Base-by-base conservation (phyloP, 2,797 vertebrate genomes). In the Aulostomus chinensis region DNA sequence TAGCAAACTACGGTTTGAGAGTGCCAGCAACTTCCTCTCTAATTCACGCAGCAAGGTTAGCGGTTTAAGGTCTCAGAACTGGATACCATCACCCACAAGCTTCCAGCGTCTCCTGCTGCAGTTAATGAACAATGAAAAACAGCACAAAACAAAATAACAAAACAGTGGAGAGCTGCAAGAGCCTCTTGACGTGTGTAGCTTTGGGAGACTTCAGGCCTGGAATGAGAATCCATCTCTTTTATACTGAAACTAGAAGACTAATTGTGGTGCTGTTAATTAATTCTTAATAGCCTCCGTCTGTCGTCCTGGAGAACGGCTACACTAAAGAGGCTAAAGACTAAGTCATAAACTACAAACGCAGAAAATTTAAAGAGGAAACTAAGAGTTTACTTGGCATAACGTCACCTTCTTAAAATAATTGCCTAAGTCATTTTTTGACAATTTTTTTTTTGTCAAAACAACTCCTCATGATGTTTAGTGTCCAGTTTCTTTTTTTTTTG, bases 191-290 rank as follows among this genome's bases (percentile, higher is more conserved):
- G 54, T 32, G 7, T 18, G 32, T 26, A 35, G 45, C 54, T 68
- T 41, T 43, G 47, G 51, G 47, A 68, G 32, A 37, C 4, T 22
- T 40, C 56, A 34, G n/a, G 55, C 7, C 28, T 31, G 20, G 56
- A 58, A 65, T 64, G 24, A 79, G 30, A 81, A 75, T 69, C 9
- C 68, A 74, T 53, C 40, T 37, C 11, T 46, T 60, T 69, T 36
- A 17, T 49, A 42, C 36, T 38, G 34, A 63, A 75, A 59, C 42
- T 30, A 48, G 58, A 52, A 68, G 70, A 67, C 58, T 69, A 72
- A 82, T 77, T 84, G 70, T 35, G 29, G 43, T 11, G 64, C 42
- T 43, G 53, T 55, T 80, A 68, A 81, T 80, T 73, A 72, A 73
- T 81, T 81, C 47, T 65, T 83, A 68, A 84, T 69, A 52, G 36